Conservation (phyloP, 2,888 invertebrate genomes). For the Tetragnatha montana region DNA sequence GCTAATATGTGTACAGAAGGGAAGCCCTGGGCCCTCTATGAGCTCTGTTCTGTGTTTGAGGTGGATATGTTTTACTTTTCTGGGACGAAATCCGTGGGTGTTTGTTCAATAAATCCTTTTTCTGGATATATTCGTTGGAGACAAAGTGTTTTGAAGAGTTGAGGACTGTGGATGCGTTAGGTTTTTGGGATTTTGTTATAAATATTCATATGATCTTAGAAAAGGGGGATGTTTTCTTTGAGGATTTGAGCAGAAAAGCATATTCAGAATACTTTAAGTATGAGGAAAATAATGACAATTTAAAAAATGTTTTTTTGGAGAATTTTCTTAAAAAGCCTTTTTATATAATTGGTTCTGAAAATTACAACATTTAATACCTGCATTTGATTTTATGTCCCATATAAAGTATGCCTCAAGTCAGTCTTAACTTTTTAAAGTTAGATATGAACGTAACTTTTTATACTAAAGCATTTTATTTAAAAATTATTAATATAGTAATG, state of each 20-base stretch:
- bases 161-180: background rate
- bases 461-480: too few species aligned
- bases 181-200: background rate
- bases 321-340: too few species aligned
- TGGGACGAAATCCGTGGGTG: background rate
- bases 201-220: background rate
- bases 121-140: background rate
- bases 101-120: background rate
- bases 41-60: background rate
- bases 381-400: too few species aligned
- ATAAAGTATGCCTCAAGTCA: too few species aligned
- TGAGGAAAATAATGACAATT: too few species aligned
- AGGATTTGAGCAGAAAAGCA: background rate
- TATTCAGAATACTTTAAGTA: too few species aligned
- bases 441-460: too few species aligned
- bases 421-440: too few species aligned
- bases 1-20: constrained; percentile 12
- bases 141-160: background rate
- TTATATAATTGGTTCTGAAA: too few species aligned
- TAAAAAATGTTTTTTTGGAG: too few species aligned
- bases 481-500: too few species aligned
- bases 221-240: background rate
- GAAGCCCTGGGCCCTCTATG: background rate
- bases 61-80: background rate
- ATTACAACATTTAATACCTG: too few species aligned